A percentile compares a stretch with the other conserved stretches of the same genome.
phyloP scores from a whole-genome alignment of 1,140 invertebrate genomes.

The Leptopilina clavipes region DNA sequence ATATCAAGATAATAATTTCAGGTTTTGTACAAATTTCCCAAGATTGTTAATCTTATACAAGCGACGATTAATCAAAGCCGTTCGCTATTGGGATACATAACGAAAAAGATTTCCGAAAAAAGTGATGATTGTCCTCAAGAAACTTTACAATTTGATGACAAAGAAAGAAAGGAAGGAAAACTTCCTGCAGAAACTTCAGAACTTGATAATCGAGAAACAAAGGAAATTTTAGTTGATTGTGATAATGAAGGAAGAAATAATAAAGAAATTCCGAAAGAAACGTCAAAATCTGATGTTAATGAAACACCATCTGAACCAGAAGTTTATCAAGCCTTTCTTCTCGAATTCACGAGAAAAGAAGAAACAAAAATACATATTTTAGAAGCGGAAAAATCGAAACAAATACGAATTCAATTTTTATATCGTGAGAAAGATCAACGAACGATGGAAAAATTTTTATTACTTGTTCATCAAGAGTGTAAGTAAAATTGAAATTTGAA shows the following conservation, averaged over 20 bases:
- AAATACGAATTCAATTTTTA: slow-evolving; percentile 86
- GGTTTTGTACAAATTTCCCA: slow-evolving; percentile 79
- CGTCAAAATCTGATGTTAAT: too few relatives aligned
- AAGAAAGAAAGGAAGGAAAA: slow-evolving; percentile 17
- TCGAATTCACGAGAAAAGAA: slow-evolving; percentile 76
- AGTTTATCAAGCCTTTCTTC: slow-evolving; percentile 75
- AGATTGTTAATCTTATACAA: slow-evolving; percentile 82
- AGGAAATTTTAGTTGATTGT: too few relatives aligned
- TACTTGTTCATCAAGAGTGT: slow-evolving; percentile 88
- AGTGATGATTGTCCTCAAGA: too few relatives aligned
- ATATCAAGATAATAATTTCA: slow-evolving; percentile 62
- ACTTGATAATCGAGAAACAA: slow-evolving; percentile 49
- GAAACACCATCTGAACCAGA: slow-evolving; percentile 47
- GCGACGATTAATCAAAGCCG: slow-evolving; percentile 83
- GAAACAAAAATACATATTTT: slow-evolving; percentile 74
- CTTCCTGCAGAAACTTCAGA: slow-evolving; percentile 43
- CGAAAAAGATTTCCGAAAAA: slow-evolving; percentile 69
- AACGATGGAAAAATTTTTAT: slow-evolving; percentile 81
- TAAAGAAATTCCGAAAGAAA: slow-evolving; percentile 21
- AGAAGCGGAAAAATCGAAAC: slow-evolving; percentile 76
- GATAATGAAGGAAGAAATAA: slow-evolving; percentile 17
- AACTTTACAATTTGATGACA: too few relatives aligned
- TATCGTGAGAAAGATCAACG: slow-evolving; percentile 81
- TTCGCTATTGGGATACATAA: slow-evolving; percentile 81
- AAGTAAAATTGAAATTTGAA: slow-evolving; percentile 62